Percentiles rank a stretch among this genome's conserved stretches.
These are phyloP conservation scores for Apogon talboti DNA, from an alignment of 2,797 vertebrate genomes.

Conservation along the genomic window DNA sequence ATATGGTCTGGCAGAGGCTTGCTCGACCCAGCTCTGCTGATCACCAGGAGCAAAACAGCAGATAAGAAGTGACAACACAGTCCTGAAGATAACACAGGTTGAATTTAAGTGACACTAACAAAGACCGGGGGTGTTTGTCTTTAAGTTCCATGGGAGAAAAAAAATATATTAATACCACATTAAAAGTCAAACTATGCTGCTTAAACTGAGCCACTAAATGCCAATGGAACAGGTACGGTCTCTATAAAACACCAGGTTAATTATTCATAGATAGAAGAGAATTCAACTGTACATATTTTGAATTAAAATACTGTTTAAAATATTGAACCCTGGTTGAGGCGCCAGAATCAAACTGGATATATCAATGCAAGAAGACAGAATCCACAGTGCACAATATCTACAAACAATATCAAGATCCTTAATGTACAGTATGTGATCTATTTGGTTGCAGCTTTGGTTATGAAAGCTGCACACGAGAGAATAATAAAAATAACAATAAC, in stretches of 20 bases:
- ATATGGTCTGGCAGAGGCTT: conserved; percentile 42
- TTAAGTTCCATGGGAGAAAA: conserved; percentile 39
- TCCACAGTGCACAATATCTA: background rate
- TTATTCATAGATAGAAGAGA: conserved; percentile 38
- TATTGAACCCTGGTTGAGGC: too few relatives aligned
- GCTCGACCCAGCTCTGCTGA: conserved; percentile 36
- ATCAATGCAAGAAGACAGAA: conserved; percentile 6
- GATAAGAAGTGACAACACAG: conserved; percentile 60
- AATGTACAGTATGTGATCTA: background rate
- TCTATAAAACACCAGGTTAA: conserved; percentile 23
- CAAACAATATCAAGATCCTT: background rate
- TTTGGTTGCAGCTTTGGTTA: conserved; percentile 1
- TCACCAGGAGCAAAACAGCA: conserved; percentile 50
- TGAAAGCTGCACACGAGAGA: background rate
- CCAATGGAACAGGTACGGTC: conserved; percentile 27
- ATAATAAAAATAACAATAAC: background rate
- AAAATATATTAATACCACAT: conserved; percentile 39
- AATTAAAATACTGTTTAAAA: too few relatives aligned
- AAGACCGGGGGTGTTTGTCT: conserved; percentile 36
- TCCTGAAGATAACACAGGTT: conserved; percentile 48
- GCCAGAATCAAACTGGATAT: too few relatives aligned
- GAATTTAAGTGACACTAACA: conserved; percentile 55
- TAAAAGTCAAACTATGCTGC: conserved; percentile 41
- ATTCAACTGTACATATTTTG: background rate
- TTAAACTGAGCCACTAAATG: conserved; percentile 19